Base-by-base conservation (phyloP, 2,888 invertebrate species). In the Pseudococcus viburni region DNA sequence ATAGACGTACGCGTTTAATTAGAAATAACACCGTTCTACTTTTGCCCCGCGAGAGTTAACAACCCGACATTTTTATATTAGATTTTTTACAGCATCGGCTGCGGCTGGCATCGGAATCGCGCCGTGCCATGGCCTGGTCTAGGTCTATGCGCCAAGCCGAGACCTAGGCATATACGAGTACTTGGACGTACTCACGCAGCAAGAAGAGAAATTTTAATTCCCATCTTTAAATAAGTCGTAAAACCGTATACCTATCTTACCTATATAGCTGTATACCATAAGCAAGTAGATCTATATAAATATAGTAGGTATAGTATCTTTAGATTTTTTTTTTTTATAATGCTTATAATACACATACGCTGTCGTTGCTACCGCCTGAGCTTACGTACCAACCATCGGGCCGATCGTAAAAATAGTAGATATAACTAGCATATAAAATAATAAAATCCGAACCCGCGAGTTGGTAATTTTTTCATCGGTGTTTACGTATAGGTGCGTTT, bases 121-220 rank as follows among this genome's bases (percentile, higher is more conserved):
- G 26, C 26, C 26, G 26, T 33, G 26, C 26, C 26, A 33, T 33
- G 26, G 26, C 26, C 26, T 33, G 26, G 26, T 33, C 26, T 33
- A 33, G 26, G 26, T 33, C 26, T 33, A 33, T 33, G 26, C 26
- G 26, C 26, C 26, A 3, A 33, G 26, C 26, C 1, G 26, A 33
- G 26, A 33, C 26, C 26, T 33, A 33, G 26, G 1, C 26, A 33
- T 33, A 33, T 33, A 3, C 26, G 26, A 33, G 26, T 33, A 33
- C 19, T 59, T 59, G 19, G 59, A 33, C 11, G 5, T 19, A 15
- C 59, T 59, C 7, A 11, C 59, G 6, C 59, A 19, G 19, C 59
- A 5, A 59, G 59, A 59, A 59, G 59, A 59, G 59, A 59, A 59
- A 59, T 59, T 59, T 59, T 59, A 59, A 59, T 59, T 59, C 59